Evolutionary conservation across 2,113 vertebrate species (phyloP).

Genomic region (Tiliqua scincoides): DNA sequence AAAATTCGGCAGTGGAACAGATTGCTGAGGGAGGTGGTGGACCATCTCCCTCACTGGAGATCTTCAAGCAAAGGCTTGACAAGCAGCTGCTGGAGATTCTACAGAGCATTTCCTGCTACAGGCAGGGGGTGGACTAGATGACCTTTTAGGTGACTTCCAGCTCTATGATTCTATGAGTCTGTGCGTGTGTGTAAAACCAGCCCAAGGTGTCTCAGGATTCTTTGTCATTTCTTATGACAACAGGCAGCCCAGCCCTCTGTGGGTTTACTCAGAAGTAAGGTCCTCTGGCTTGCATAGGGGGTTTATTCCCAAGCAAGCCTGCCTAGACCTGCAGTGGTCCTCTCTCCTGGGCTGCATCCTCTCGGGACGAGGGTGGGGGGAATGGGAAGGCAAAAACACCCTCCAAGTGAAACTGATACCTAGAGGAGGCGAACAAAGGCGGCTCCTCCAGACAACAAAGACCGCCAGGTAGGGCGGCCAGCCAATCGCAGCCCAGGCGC

Average conservation of each 20-base stretch:
- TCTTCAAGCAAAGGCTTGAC: too few relatives aligned
- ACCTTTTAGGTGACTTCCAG: too few relatives aligned
- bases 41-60: too few relatives aligned
- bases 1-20: too few relatives aligned
- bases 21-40: too few relatives aligned
- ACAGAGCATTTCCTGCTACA: too few relatives aligned
- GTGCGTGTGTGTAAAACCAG: background rate
- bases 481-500: constrained; percentile 4
- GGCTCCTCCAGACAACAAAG: constrained; percentile 60
- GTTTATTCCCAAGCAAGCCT: background rate
- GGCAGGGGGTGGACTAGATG: too few relatives aligned
- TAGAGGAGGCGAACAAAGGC: constrained; percentile 65
- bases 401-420: constrained; percentile 54
- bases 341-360: background rate
- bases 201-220: background rate
- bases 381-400: constrained; percentile 9
- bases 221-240: background rate
- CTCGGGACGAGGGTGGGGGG: background rate
- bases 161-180: too few relatives aligned
- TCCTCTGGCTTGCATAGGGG: background rate
- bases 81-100: too few relatives aligned
- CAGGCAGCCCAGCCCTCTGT: background rate
- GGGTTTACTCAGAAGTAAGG: background rate
- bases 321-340: background rate
- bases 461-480: constrained; percentile 52